Conservation (phyloP, 2,797 vertebrate species). For the Muscicapa comitata region DNA sequence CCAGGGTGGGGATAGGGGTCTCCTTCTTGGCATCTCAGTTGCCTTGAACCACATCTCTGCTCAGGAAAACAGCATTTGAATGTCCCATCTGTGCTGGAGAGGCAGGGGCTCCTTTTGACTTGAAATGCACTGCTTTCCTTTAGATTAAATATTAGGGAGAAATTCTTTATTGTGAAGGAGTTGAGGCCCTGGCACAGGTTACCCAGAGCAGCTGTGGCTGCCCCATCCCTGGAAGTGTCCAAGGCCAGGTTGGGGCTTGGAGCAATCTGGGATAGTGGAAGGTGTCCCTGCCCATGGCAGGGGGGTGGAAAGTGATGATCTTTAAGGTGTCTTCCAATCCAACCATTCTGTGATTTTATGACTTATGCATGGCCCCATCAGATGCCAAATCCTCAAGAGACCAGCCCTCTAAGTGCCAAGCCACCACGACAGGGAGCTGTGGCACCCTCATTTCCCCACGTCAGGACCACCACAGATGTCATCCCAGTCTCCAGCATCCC, state of each 20-base stretch:
- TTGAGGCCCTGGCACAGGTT: accelerated
- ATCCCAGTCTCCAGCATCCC: accelerated
- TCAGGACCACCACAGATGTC: not conserved
- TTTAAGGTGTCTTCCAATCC: not conserved
- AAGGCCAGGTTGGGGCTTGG: accelerated
- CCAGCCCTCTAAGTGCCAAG: not conserved
- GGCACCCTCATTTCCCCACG: not conserved
- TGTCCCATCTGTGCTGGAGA: not conserved
- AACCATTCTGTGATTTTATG: not conserved
- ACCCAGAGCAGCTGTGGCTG: not conserved
- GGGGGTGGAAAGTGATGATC: not conserved
- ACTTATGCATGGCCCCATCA: not conserved
- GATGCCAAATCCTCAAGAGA: not conserved
- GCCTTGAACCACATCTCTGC: not conserved
- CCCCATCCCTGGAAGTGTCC: not conserved
- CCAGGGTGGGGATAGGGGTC: not conserved
- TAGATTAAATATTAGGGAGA: not conserved
- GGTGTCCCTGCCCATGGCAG: not conserved
- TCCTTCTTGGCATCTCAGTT: not conserved
- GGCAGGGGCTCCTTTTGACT: too few species aligned
- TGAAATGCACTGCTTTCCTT: not conserved
- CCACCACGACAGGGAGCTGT: not conserved
- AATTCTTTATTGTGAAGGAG: not conserved
- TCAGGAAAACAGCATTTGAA: not conserved
- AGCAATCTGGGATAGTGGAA: not conserved